Conservation (phyloP, 2,888 invertebrate genomes). For the Clostera curtula region DNA sequence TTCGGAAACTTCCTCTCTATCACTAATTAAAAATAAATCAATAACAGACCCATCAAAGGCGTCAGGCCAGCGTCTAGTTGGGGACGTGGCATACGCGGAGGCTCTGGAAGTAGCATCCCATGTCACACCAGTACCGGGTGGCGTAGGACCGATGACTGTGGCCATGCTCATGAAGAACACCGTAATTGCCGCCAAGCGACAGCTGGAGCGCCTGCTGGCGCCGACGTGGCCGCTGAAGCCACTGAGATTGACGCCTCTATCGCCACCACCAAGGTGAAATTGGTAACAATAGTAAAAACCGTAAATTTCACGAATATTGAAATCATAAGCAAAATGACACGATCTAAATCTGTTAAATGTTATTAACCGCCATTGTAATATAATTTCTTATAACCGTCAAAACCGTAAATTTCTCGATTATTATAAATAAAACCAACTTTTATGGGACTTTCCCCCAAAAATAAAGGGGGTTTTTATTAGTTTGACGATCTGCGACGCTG, state of each 20-base stretch:
- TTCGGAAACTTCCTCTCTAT: too few species aligned
- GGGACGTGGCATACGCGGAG: constrained; percentile 93
- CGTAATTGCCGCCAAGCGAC: constrained; percentile 84
- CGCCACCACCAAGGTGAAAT: constrained; percentile 89
- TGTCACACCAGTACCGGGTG: constrained; percentile 97
- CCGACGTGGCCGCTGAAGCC: constrained; percentile 82
- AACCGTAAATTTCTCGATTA: too few species aligned
- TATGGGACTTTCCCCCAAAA: too few species aligned
- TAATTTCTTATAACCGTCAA: too few species aligned
- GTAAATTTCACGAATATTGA: too few species aligned
- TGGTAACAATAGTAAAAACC: not conserved
- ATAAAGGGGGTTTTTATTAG: too few species aligned
- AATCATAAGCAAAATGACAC: too few species aligned
- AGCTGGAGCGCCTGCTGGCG: constrained; percentile 72
- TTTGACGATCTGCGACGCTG: too few species aligned
- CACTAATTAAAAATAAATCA: constrained; percentile 26
- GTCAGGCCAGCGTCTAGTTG: constrained; percentile 89
- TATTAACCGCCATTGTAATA: too few species aligned
- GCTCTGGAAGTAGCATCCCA: constrained; percentile 87
- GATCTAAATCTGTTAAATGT: too few species aligned
- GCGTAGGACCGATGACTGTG: constrained; percentile 99
- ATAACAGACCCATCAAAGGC: constrained; percentile 82
- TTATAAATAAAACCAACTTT: too few species aligned
- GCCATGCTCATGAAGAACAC: constrained; percentile 98
- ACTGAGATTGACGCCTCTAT: constrained; percentile 77